A percentile compares a stretch with the other conserved stretches of the same genome.
Evolutionary conservation across 2,888 invertebrate genomes (phyloP).

Genomic region (Nesidiocoris tenuis): DNA sequence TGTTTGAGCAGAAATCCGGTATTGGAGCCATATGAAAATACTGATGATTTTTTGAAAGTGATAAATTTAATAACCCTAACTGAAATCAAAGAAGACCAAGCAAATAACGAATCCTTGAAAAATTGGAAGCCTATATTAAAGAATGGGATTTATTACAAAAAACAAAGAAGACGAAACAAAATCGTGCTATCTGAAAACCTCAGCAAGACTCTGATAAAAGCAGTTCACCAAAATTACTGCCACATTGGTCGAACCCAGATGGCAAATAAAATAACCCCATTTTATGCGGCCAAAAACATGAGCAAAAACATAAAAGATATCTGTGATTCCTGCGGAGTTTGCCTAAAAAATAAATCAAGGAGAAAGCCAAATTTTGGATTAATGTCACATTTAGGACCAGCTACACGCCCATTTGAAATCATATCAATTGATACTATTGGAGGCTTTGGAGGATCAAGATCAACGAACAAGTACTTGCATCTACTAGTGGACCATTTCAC

Average conservation of each 20-base stretch:
- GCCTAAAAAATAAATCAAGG: conserved; percentile 52
- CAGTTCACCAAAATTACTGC: conserved; percentile 16
- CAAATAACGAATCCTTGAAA: conserved; percentile 39
- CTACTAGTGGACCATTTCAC: too few species aligned
- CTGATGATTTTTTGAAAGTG: conserved; percentile 44
- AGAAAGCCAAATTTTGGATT: conserved; percentile 48
- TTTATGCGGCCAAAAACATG: conserved; percentile 34
- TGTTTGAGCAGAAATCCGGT: conserved; percentile 48
- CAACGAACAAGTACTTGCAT: conserved; percentile 52
- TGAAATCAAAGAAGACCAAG: conserved; percentile 47
- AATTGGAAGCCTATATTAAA: too few species aligned
- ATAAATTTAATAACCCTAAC: conserved; percentile 47
- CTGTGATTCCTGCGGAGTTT: conserved; percentile 49
- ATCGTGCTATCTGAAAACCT: conserved; percentile 18
- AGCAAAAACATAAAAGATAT: conserved; percentile 47
- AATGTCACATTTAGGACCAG: conserved; percentile 51
- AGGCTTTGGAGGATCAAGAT: conserved; percentile 51
- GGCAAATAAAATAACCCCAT: background rate
- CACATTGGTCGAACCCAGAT: conserved; percentile 34
- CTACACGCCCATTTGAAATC: conserved; percentile 51
- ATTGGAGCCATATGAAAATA: conserved; percentile 45
- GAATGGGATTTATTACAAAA: conserved; percentile 17
- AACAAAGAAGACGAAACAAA: conserved; percentile 37
- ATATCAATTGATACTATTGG: conserved; percentile 52
- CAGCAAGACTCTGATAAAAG: conserved; percentile 18